These are phyloP conservation scores for Bruchidius siliquastri DNA, from an alignment of 2,888 invertebrate genomes.

Conservation along the genomic window DNA sequence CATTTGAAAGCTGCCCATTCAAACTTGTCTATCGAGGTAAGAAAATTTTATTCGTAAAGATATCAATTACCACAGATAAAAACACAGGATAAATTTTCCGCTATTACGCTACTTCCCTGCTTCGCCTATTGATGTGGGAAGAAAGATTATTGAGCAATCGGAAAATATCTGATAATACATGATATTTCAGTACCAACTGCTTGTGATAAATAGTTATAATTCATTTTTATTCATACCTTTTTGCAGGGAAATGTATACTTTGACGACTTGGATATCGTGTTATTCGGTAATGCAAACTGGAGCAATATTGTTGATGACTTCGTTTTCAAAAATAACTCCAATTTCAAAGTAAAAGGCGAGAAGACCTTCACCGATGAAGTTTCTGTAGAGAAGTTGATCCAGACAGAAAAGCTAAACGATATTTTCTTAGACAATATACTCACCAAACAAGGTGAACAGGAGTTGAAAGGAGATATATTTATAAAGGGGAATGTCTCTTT, in stretches of 20 bases:
- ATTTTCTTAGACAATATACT: conserved; percentile 43
- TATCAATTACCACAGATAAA: too few relatives aligned
- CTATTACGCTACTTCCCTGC: too few relatives aligned
- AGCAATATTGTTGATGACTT: conserved; percentile 43
- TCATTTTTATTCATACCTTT: neutral
- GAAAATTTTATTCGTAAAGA: neutral
- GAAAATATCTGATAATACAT: too few relatives aligned
- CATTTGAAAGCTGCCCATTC: conserved; percentile 10
- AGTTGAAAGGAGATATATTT: conserved; percentile 33
- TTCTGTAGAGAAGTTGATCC: conserved; percentile 36
- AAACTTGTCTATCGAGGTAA: conserved; percentile 16
- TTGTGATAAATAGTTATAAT: too few relatives aligned
- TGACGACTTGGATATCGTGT: conserved; percentile 33
- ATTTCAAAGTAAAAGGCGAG: conserved; percentile 29
- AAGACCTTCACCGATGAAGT: conserved; percentile 42
- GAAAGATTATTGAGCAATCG: too few relatives aligned
- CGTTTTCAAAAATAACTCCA: conserved; percentile 42
- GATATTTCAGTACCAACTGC: too few relatives aligned
- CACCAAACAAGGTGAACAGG: conserved; percentile 41
- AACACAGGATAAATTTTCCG: too few relatives aligned
- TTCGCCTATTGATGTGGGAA: too few relatives aligned
- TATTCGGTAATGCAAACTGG: conserved; percentile 43
- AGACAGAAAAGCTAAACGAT: conserved; percentile 43
- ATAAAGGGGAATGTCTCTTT: conserved; percentile 39
- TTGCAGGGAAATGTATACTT: conserved; percentile 35